Evolutionary conservation across 2,113 vertebrate genomes (phyloP).

Genomic region (Caracal caracal): DNA sequence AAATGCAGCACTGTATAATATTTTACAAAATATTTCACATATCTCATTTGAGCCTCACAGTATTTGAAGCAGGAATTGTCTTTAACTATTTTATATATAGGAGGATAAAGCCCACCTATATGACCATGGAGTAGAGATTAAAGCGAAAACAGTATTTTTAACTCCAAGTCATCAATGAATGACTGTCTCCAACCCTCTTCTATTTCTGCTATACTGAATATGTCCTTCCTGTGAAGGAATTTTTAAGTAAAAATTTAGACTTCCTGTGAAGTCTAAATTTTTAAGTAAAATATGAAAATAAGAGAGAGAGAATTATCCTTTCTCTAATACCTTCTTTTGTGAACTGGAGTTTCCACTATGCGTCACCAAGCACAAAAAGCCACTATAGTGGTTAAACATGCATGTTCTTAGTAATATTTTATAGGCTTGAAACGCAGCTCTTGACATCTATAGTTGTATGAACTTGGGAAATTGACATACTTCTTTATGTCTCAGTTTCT

Average conservation of each 20-base stretch:
- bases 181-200: background rate
- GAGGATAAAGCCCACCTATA: background rate
- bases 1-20: background rate
- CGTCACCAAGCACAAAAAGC: background rate
- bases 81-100: background rate
- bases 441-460: background rate
- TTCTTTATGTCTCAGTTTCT: background rate
- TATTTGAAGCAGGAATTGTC: background rate
- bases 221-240: background rate
- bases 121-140: background rate
- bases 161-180: background rate
- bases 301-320: background rate
- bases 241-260: slow-evolving; percentile 28
- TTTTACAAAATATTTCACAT: background rate
- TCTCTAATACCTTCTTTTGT: background rate
- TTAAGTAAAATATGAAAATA: slow-evolving; percentile 9
- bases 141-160: background rate
- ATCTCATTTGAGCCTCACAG: background rate
- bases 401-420: background rate
- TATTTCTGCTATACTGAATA: background rate
- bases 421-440: background rate
- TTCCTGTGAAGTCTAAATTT: background rate
- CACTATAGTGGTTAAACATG: background rate
- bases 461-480: background rate
- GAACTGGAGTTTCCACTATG: background rate